These are phyloP conservation scores for Miltochrista miniata DNA, from an alignment of 2,888 invertebrate species.

Conservation along the genomic window DNA sequence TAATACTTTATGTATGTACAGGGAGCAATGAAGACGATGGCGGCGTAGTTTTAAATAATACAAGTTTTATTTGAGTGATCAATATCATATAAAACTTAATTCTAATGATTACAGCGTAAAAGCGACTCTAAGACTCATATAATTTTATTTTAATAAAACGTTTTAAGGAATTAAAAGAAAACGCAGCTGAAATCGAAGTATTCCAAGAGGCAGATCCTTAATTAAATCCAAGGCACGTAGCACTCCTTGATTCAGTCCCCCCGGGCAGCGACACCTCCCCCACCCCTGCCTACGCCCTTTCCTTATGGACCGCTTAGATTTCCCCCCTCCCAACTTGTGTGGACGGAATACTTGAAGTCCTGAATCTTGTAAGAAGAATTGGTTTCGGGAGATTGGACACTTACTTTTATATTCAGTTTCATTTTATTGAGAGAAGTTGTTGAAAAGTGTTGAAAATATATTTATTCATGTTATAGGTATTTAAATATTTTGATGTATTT, in stretches of 20 bases:
- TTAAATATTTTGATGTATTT: no score
- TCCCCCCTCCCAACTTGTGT: constrained; percentile 77
- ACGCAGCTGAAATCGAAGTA: constrained; percentile 80
- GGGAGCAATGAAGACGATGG: no score
- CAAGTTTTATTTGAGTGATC: no score
- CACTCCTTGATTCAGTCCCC: constrained; percentile 82
- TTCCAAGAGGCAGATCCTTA: constrained; percentile 76
- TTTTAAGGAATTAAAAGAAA: constrained; percentile 69
- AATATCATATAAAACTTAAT: not conserved
- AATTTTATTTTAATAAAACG: constrained; percentile 39
- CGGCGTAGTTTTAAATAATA: no score
- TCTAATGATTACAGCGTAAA: constrained; percentile 27
- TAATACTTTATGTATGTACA: no score
- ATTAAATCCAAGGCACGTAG: constrained; percentile 81
- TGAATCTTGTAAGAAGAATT: constrained; percentile 81
- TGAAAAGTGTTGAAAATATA: not conserved
- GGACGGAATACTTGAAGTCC: constrained; percentile 78
- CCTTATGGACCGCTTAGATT: constrained; percentile 83
- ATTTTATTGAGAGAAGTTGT: constrained; percentile 21
- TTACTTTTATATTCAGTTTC: constrained; percentile 61
- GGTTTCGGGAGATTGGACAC: constrained; percentile 77
- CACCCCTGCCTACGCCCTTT: constrained; percentile 55
- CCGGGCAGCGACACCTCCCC: constrained; percentile 54
- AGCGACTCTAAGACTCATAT: constrained; percentile 23
- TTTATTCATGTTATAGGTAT: no score